Percentiles rank a stretch among this genome's conserved stretches.
Evolutionary conservation across 2,888 invertebrate species (phyloP).

Genomic region (Orthosia gothica): DNA sequence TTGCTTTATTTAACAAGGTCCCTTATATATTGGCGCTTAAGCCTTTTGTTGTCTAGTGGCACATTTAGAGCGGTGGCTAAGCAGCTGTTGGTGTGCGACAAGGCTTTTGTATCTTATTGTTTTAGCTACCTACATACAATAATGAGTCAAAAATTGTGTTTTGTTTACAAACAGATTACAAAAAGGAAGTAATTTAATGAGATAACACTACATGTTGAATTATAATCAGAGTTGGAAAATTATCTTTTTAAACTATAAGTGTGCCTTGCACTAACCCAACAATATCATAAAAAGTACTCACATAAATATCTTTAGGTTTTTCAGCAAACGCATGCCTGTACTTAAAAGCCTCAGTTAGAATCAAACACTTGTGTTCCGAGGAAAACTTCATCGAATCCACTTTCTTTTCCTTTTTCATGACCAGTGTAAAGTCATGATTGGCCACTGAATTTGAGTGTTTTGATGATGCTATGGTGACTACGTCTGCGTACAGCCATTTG

Average conservation of each 20-base stretch:
- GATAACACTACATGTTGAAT: not conserved
- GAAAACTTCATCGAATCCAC: slow-evolving; percentile 99
- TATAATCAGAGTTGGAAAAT: not conserved
- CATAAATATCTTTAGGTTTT: slow-evolving; percentile 95
- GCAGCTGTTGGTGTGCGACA: too few relatives aligned
- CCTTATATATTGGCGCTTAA: too few relatives aligned
- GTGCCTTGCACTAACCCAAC: not conserved
- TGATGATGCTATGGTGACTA: slow-evolving; percentile 93
- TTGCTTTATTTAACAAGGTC: too few relatives aligned
- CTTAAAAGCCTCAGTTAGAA: slow-evolving; percentile 97
- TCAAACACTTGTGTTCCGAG: slow-evolving; percentile 97
- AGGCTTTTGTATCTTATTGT: too few relatives aligned
- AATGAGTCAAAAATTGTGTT: not conserved
- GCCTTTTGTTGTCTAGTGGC: too few relatives aligned
- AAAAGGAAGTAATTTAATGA: not conserved
- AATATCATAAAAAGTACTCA: slow-evolving; percentile 84
- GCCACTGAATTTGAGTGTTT: slow-evolving; percentile 90
- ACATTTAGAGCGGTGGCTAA: too few relatives aligned
- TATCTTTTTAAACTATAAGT: not conserved
- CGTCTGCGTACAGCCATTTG: slow-evolving; percentile 97
- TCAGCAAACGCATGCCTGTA: slow-evolving; percentile 95
- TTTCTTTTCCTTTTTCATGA: slow-evolving; percentile 97
- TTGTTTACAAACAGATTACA: not conserved
- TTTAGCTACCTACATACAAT: not conserved
- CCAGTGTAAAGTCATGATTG: slow-evolving; percentile 94